These are phyloP conservation scores for Thaumatotibia leucotreta DNA, from an alignment of 1,140 invertebrate genomes.

Conservation along the genomic window DNA sequence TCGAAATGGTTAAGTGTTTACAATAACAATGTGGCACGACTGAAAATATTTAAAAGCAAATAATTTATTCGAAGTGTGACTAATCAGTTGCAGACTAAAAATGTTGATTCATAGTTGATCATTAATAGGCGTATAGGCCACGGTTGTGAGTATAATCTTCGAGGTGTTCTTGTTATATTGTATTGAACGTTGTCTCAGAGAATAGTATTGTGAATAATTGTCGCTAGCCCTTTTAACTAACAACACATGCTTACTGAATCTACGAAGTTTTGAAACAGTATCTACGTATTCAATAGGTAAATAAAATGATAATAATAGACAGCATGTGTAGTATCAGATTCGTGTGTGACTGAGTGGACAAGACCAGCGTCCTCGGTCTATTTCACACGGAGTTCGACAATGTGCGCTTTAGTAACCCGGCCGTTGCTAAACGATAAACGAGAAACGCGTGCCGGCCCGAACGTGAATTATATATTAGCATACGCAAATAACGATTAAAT, in stretches of 20 bases:
- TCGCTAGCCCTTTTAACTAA: no score
- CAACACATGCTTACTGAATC: no score
- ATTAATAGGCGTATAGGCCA: no score
- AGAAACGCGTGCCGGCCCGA: slow-evolving; percentile 3
- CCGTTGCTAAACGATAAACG: slow-evolving; percentile 1
- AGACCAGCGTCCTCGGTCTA: slow-evolving; percentile 13
- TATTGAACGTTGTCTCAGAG: no score
- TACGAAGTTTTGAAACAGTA: no score
- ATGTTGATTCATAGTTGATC: no score
- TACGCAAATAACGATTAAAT: slow-evolving; percentile 3
- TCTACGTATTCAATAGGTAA: background rate
- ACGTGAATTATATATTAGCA: background rate
- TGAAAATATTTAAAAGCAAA: background rate
- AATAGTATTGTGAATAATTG: no score
- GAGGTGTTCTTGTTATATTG: no score
- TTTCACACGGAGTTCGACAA: slow-evolving; percentile 16
- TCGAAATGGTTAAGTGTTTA: background rate
- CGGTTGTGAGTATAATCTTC: no score
- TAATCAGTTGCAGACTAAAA: no score
- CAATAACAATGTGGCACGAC: background rate
- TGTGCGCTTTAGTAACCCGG: slow-evolving; percentile 1
- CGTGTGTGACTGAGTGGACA: slow-evolving; percentile 11
- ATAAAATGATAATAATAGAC: background rate
- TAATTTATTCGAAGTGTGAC: no score
- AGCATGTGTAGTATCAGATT: background rate